Conservation (phyloP, 2,113 vertebrate species). For the Eretmochelys imbricata region DNA sequence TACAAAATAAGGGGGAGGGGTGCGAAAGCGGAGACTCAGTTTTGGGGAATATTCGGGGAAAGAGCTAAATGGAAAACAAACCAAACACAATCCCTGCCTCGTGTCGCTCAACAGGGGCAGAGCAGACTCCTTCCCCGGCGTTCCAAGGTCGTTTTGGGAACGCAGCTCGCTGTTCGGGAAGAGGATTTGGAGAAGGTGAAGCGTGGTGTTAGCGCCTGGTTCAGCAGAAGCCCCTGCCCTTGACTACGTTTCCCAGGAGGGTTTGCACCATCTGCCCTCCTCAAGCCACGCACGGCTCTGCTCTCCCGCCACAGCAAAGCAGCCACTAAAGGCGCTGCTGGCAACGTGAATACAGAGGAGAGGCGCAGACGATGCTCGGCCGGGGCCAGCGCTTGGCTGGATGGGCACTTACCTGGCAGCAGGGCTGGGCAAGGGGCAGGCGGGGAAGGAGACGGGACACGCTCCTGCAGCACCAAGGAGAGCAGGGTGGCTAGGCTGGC, state of each 20-base stretch:
- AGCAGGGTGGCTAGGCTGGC: background rate
- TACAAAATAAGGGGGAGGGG: background rate
- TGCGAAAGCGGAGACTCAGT: background rate
- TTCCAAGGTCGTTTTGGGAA: background rate
- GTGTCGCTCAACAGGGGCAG: background rate
- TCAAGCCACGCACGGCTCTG: background rate
- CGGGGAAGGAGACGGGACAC: background rate
- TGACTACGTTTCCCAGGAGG: background rate
- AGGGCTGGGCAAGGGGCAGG: background rate
- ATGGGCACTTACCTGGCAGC: too few relatives aligned
- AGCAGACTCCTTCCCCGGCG: background rate
- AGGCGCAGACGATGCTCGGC: too few relatives aligned
- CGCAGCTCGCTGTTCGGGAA: background rate
- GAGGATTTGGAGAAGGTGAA: background rate
- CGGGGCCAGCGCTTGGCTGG: background rate
- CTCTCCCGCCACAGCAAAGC: background rate
- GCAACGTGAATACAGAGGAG: accelerated
- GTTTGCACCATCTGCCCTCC: background rate
- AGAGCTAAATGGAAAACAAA: background rate
- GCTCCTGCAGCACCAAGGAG: slow-evolving; percentile 22
- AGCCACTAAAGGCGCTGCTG: background rate
- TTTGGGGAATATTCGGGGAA: too few relatives aligned
- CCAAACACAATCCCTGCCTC: background rate
- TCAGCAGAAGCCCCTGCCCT: background rate
- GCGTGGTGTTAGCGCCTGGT: background rate